Conservation (phyloP, 2,113 vertebrate species). For the Peromyscus polionotus region DNA sequence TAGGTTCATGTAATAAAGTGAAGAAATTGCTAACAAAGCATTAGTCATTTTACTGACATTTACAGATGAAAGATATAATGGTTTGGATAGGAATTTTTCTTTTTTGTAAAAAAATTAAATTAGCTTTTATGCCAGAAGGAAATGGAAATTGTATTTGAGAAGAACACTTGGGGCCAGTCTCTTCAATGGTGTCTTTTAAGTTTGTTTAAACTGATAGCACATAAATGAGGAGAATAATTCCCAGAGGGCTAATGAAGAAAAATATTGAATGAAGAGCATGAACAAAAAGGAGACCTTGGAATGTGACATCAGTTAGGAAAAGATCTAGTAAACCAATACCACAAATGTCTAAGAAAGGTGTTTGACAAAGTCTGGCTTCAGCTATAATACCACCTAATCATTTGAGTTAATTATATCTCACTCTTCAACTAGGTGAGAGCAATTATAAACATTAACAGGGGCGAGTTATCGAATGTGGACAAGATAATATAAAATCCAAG, state of each 20-base stretch:
- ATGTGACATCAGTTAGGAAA: constrained; percentile 33
- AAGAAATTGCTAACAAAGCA: neutral
- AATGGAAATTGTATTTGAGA: constrained; percentile 42
- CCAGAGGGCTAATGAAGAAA: constrained; percentile 25
- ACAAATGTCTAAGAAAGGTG: neutral
- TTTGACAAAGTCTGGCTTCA: neutral
- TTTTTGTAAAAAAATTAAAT: constrained; percentile 23
- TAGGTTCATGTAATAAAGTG: constrained; percentile 5
- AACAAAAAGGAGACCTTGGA: neutral
- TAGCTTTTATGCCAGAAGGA: constrained; percentile 34
- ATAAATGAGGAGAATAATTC: neutral
- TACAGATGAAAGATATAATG: neutral
- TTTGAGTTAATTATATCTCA: neutral
- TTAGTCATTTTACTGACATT: constrained; percentile 48
- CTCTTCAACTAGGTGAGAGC: neutral
- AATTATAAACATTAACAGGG: neutral
- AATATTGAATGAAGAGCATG: neutral
- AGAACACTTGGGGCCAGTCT: neutral
- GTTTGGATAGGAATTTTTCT: constrained; percentile 4
- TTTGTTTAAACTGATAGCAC: constrained; percentile 45
- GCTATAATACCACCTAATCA: neutral
- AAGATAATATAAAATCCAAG: neutral
- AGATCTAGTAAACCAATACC: neutral
- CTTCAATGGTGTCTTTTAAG: constrained; percentile 45
- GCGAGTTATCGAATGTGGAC: neutral